These are phyloP conservation scores for Lycophotia porphyrea DNA, from an alignment of 2,888 invertebrate species.

Conservation along the genomic window DNA sequence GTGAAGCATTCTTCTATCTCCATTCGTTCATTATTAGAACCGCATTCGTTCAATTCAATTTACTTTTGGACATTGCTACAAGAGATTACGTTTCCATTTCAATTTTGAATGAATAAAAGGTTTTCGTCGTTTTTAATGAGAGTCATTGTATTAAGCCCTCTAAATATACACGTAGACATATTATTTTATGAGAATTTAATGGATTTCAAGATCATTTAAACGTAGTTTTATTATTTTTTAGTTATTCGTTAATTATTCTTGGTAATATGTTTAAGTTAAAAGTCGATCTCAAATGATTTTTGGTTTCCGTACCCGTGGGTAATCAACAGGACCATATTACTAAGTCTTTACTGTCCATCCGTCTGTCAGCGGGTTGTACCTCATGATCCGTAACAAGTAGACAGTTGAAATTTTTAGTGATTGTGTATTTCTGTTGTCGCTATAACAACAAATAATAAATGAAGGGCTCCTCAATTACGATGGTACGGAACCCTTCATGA, in stretches of 20 bases:
- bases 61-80: constrained; percentile 74
- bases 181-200: not conserved
- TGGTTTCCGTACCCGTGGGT: no score
- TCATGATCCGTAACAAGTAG: no score
- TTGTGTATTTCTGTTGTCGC: no score
- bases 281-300: no score
- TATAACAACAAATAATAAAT: no score
- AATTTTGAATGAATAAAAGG: constrained; percentile 74
- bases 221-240: not conserved
- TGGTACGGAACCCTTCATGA: no score
- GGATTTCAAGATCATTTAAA: not conserved
- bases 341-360: no score
- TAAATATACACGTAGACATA: not conserved
- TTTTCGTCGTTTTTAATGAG: constrained; percentile 61
- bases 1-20: constrained; percentile 53
- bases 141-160: constrained; percentile 61
- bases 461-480: no score
- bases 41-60: constrained; percentile 76
- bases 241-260: not conserved
- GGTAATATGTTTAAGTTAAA: no score
- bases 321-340: no score
- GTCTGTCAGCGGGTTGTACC: no score
- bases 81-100: constrained; percentile 71
- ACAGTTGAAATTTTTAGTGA: no score
- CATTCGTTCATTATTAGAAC: constrained; percentile 69